phyloP scores from a whole-genome alignment of 2,888 invertebrate genomes.

The Phymatocera aterrima region DNA sequence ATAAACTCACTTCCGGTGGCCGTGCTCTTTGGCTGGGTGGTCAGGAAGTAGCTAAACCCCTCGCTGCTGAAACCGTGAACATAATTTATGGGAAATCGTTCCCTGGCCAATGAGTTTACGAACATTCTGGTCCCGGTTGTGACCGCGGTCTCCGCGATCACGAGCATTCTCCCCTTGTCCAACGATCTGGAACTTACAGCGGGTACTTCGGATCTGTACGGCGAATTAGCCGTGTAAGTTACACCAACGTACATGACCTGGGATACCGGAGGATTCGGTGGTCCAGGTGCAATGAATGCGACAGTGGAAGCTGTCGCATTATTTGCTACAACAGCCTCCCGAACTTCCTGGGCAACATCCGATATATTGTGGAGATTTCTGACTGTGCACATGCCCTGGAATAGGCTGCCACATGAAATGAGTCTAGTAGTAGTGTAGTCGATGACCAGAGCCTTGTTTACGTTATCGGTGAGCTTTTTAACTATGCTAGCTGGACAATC shows the following conservation, averaged over 20 bases:
- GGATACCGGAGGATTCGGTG: slow-evolving; percentile 92
- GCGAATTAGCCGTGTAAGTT: slow-evolving; percentile 93
- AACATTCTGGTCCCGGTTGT: slow-evolving; percentile 94
- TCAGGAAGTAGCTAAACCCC: slow-evolving; percentile 97
- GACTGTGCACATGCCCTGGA: slow-evolving; percentile 94
- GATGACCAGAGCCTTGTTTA: slow-evolving; percentile 95
- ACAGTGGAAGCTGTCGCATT: slow-evolving; percentile 96
- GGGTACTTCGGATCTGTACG: slow-evolving; percentile 95
- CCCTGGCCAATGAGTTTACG: slow-evolving; percentile 92
- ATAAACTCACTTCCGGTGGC: slow-evolving; percentile 86
- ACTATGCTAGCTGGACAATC: slow-evolving; percentile 87
- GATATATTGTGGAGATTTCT: slow-evolving; percentile 93
- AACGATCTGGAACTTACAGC: slow-evolving; percentile 94
- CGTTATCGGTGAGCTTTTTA: slow-evolving; percentile 90
- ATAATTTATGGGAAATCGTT: slow-evolving; percentile 95
- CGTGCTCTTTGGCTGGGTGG: slow-evolving; percentile 92
- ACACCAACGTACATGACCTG: slow-evolving; percentile 98
- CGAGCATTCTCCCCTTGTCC: slow-evolving; percentile 91
- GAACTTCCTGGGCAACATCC: slow-evolving; percentile 85
- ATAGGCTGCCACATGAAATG: slow-evolving; percentile 94
- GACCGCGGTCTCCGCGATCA: slow-evolving; percentile 93
- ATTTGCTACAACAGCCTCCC: slow-evolving; percentile 96
- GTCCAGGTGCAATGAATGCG: slow-evolving; percentile 97
- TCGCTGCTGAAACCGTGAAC: slow-evolving; percentile 97
- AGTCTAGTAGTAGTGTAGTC: slow-evolving; percentile 93